Conservation (phyloP, 2,797 vertebrate genomes). For the Muscicapa comitata region DNA sequence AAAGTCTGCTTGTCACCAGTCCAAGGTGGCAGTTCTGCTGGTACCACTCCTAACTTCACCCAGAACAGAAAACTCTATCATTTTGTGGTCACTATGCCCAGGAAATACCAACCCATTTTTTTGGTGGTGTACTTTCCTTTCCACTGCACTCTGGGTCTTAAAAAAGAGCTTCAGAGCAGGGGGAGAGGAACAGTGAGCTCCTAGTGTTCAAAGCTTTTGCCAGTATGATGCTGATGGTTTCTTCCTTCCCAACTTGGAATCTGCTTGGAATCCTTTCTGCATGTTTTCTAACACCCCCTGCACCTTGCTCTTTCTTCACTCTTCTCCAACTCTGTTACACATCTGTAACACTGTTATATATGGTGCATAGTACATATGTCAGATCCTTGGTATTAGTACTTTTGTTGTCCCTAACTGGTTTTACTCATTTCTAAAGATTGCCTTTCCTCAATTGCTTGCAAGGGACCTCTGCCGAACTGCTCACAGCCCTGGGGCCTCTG, state of each 20-base stretch:
- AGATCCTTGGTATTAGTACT: not conserved
- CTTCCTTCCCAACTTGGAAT: not conserved
- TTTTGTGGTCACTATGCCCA: not conserved
- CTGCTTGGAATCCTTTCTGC: not conserved
- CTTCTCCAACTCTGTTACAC: not conserved
- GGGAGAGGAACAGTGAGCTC: not conserved
- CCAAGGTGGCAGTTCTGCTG: not conserved
- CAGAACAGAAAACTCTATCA: not conserved
- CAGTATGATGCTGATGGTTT: not conserved
- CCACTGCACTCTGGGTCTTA: not conserved
- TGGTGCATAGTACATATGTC: not conserved
- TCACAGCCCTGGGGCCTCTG: not conserved
- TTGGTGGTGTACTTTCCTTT: not conserved
- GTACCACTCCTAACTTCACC: not conserved
- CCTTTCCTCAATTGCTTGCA: not conserved
- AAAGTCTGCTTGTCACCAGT: not conserved
- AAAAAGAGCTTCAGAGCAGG: not conserved
- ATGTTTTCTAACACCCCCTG: not conserved
- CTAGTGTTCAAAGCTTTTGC: not conserved
- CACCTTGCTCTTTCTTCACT: not conserved
- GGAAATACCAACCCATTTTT: not conserved
- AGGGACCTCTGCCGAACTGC: not conserved
- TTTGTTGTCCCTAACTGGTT: not conserved
- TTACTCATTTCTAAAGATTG: not conserved
- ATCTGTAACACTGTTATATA: not conserved